A percentile compares a stretch with the other conserved stretches of the same genome.
Evolutionary conservation across 2,888 invertebrate genomes (phyloP).

Genomic region (Glomeris marginata): DNA sequence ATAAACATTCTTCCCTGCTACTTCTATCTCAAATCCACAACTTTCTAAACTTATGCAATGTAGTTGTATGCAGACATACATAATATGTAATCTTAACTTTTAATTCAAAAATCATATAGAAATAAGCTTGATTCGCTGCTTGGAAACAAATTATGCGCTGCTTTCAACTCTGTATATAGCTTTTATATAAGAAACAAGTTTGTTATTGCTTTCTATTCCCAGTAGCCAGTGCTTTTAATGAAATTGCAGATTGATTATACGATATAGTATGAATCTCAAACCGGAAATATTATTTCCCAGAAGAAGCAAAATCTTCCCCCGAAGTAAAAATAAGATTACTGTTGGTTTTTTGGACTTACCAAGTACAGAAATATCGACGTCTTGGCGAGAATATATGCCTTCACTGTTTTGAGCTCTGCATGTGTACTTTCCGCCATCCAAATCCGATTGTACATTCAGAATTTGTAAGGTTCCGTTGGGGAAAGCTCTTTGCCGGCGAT

Average conservation of each 20-base stretch:
- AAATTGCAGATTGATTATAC: background rate
- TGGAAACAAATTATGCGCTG: too few relatives aligned
- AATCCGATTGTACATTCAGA: conserved; percentile 79
- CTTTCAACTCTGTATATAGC: too few relatives aligned
- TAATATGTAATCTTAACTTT: too few relatives aligned
- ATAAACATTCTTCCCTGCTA: too few relatives aligned
- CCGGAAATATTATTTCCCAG: background rate
- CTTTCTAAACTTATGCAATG: too few relatives aligned
- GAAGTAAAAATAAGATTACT: conserved; percentile 2
- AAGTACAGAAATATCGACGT: conserved; percentile 87
- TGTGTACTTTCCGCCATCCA: conserved; percentile 87
- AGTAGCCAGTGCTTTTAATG: background rate
- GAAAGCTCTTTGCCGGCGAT: conserved; percentile 86
- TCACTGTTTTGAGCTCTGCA: conserved; percentile 86
- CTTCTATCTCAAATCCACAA: too few relatives aligned
- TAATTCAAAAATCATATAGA: too few relatives aligned
- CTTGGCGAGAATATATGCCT: conserved; percentile 73
- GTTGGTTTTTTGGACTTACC: conserved; percentile 61
- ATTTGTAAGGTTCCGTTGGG: conserved; percentile 86
- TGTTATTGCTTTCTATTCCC: background rate
- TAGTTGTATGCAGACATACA: too few relatives aligned
- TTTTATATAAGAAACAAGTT: background rate
- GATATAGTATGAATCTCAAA: background rate
- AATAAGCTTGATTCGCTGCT: too few relatives aligned
- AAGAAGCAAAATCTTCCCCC: background rate